Percentiles rank a stretch among this genome's conserved stretches.
These are phyloP conservation scores for Maccullochella peelii DNA, from an alignment of 2,113 vertebrate species.

Conservation along the genomic window DNA sequence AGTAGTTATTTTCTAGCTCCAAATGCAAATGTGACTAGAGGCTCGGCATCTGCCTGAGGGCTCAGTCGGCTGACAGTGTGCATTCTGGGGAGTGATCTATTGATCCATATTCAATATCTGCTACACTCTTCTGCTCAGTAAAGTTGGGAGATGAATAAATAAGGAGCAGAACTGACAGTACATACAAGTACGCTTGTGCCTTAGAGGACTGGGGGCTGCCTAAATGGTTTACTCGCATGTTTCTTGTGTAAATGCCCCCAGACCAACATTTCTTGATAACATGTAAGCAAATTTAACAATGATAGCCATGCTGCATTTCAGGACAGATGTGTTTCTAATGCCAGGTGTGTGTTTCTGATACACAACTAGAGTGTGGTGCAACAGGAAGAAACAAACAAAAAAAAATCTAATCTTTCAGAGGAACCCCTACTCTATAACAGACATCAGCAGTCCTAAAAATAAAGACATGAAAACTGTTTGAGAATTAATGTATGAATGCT, in stretches of 20 bases:
- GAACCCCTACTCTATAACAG: neutral
- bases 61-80: conserved; percentile 81
- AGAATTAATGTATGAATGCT: conserved; percentile 23
- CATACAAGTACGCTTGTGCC: conserved; percentile 61
- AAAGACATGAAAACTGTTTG: conserved; percentile 7
- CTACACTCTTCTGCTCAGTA: conserved; percentile 75
- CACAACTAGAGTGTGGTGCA: neutral
- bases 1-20: conserved; percentile 77
- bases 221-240: conserved; percentile 47
- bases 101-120: conserved; percentile 85
- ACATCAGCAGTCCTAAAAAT: neutral
- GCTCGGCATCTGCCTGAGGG: conserved; percentile 77
- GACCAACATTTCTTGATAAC: conserved; percentile 23
- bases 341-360: neutral
- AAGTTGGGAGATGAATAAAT: conserved; percentile 82
- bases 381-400: neutral
- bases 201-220: conserved; percentile 41
- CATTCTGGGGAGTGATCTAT: conserved; percentile 84
- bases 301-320: neutral
- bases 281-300: conserved; percentile 3
- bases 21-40: conserved; percentile 81
- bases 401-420: neutral
- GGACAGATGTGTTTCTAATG: conserved; percentile 6
- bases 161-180: conserved; percentile 75
- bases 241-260: conserved; percentile 37